Evolutionary conservation across 1,140 invertebrate species (phyloP).

Genomic region (Daktulosphaira vitifoliae): DNA sequence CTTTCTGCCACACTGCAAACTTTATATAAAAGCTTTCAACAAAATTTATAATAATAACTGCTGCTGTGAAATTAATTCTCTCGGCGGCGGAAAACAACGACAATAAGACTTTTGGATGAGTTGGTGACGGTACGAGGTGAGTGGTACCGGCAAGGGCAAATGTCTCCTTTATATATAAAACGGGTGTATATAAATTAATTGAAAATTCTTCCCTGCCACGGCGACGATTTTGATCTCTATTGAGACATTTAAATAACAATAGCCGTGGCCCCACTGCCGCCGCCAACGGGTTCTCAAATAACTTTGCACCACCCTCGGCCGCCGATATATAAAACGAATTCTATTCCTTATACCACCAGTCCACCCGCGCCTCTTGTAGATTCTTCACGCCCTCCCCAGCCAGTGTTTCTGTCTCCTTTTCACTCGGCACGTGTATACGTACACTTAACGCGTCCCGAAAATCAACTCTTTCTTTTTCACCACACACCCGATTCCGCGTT

Average conservation of each 20-base stretch:
- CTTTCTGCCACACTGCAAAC: conserved; percentile 1
- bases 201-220: conserved; percentile 33
- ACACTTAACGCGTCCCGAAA: too few relatives aligned
- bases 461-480: too few relatives aligned
- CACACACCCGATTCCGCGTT: too few relatives aligned
- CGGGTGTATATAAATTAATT: conserved; percentile 33
- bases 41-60: conserved; percentile 32
- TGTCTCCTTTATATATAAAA: conserved; percentile 28
- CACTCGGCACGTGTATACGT: too few relatives aligned
- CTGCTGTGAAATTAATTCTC: conserved; percentile 32
- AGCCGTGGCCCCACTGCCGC: conserved; percentile 12
- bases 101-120: conserved; percentile 10
- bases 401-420: too few relatives aligned
- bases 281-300: conserved; percentile 21
- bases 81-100: conserved; percentile 25
- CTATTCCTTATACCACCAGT: conserved; percentile 13
- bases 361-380: not conserved
- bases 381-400: not conserved
- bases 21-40: conserved; percentile 33
- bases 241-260: conserved; percentile 34
- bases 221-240: conserved; percentile 28
- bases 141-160: conserved; percentile 6
- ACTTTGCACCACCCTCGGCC: conserved; percentile 24
- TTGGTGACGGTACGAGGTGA: too few relatives aligned
- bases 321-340: conserved; percentile 31